Percentiles rank a stretch among this genome's conserved stretches.
Evolutionary conservation across 2,888 invertebrate species (phyloP).

Genomic region (Habroteleia sp.): DNA sequence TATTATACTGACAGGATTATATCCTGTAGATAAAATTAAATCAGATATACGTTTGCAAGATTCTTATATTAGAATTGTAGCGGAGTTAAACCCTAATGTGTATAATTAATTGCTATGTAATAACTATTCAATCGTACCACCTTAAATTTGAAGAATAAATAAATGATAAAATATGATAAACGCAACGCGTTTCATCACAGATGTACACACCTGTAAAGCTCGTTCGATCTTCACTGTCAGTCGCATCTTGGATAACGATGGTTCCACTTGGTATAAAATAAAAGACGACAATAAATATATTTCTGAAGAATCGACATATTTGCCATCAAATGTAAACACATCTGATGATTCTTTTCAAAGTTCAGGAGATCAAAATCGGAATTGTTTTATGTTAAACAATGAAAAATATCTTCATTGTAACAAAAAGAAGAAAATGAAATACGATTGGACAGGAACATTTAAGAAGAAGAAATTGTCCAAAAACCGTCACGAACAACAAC

Average conservation of each 20-base stretch:
- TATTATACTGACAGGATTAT: too few relatives aligned
- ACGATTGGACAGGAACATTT: slow-evolving; percentile 74
- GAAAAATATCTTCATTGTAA: slow-evolving; percentile 31
- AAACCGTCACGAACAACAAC: background rate
- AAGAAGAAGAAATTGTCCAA: slow-evolving; percentile 39
- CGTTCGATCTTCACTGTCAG: slow-evolving; percentile 73
- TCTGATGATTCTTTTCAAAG: slow-evolving; percentile 2
- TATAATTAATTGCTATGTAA: too few relatives aligned
- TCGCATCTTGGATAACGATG: slow-evolving; percentile 63
- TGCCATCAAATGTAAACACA: background rate
- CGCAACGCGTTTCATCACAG: slow-evolving; percentile 77
- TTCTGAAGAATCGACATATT: slow-evolving; percentile 5
- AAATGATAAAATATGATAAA: slow-evolving; percentile 66
- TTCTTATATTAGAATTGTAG: too few relatives aligned
- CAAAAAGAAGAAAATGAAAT: slow-evolving; percentile 68
- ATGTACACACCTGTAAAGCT: slow-evolving; percentile 73
- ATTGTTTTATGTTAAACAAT: background rate
- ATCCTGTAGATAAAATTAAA: too few relatives aligned
- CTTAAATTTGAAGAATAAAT: background rate
- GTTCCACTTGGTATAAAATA: slow-evolving; percentile 9
- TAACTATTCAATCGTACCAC: too few relatives aligned
- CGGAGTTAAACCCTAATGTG: too few relatives aligned
- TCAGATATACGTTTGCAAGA: too few relatives aligned
- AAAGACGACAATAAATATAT: slow-evolving; percentile 29
- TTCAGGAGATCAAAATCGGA: slow-evolving; percentile 18